Percentiles rank a stretch among this genome's conserved stretches.
phyloP scores from a whole-genome alignment of 2,797 vertebrate genomes.

The Muscicapa comitata region DNA sequence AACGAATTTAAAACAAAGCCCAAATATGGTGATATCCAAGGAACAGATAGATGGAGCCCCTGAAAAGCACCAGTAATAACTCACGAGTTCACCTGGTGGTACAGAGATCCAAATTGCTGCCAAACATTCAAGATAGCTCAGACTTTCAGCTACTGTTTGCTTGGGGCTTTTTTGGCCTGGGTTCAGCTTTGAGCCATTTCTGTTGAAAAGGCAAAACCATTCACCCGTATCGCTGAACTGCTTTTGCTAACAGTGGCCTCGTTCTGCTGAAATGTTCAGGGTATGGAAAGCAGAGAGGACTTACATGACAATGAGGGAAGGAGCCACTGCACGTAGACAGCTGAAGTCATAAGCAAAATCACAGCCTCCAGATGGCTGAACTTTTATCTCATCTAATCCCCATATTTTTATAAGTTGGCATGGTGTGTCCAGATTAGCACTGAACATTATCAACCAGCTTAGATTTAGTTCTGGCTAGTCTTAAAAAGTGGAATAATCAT shows the following conservation, averaged over 20 bases:
- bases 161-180: neutral
- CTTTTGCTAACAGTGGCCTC: neutral
- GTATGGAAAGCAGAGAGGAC: neutral
- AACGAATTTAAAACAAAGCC: neutral
- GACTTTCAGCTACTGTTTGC: neutral
- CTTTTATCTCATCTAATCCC: conserved; percentile 58
- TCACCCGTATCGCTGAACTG: neutral
- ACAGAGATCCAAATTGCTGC: neutral
- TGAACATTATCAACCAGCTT: conserved; percentile 39
- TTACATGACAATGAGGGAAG: neutral
- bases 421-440: conserved; percentile 1
- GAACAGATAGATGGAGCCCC: neutral
- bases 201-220: neutral
- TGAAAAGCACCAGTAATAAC: neutral
- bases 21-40: neutral
- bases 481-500: conserved; percentile 18
- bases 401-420: conserved; percentile 45
- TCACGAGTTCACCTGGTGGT: neutral
- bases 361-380: conserved; percentile 43
- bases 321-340: neutral
- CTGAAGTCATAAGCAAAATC: conserved; percentile 50
- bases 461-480: conserved; percentile 13
- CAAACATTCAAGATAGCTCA: neutral
- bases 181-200: neutral
- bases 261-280: neutral